Conservation (phyloP, 2,113 vertebrate genomes). For the Clarias macrocephalus region DNA sequence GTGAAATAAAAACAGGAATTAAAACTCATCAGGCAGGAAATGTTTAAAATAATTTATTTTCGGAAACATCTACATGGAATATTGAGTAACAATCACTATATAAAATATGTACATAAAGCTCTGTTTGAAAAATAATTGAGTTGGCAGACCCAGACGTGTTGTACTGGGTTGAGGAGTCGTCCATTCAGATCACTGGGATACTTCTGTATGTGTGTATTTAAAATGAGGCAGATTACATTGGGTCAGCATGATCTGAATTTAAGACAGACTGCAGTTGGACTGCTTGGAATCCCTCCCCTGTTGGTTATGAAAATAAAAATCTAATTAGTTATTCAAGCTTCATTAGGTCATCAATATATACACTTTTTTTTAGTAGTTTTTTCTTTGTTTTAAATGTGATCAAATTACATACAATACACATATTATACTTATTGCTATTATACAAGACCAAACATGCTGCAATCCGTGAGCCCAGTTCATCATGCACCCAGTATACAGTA, state of each 20-base stretch:
- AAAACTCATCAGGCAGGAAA: neutral
- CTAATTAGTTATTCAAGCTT: neutral
- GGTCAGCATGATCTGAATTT: constrained; percentile 47
- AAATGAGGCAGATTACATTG: constrained; percentile 44
- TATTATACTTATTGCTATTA: neutral
- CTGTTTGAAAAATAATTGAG: constrained; percentile 63
- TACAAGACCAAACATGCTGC: neutral
- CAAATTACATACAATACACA: neutral
- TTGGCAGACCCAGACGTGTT: constrained; percentile 26
- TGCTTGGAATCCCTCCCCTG: constrained; percentile 71
- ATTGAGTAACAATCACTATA: constrained; percentile 66
- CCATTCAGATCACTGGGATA: constrained; percentile 50
- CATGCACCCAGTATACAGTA: constrained; percentile 18
- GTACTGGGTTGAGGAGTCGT: constrained; percentile 27
- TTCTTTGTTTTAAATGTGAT: neutral
- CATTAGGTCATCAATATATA: neutral
- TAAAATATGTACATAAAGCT: constrained; percentile 75
- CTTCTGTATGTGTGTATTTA: constrained; percentile 10
- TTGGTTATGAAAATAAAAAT: constrained; percentile 28
- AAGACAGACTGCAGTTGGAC: constrained; percentile 73
- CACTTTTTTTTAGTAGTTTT: neutral
- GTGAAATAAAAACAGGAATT: constrained; percentile 10
- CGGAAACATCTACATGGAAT: constrained; percentile 64
- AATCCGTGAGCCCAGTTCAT: constrained; percentile 10
- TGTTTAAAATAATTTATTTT: constrained; percentile 77